These are phyloP conservation scores for Percina caprodes DNA, from an alignment of 2,113 vertebrate genomes.

Conservation along the genomic window DNA sequence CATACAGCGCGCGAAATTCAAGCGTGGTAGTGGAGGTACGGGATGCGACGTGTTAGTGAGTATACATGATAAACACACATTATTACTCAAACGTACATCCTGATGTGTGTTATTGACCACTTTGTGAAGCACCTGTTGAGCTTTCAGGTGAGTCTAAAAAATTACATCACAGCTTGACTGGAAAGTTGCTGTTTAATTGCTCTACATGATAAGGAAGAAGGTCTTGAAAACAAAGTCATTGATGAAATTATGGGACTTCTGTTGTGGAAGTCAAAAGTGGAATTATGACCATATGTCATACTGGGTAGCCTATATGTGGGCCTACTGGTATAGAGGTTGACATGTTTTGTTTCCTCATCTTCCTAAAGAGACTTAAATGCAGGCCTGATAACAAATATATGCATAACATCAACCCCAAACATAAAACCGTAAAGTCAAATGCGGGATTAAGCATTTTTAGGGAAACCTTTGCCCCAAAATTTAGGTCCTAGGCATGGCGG, in stretches of 20 bases:
- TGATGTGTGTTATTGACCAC: not conserved
- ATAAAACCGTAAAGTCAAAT: not conserved
- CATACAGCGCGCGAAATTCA: constrained; percentile 50
- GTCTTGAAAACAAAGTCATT: not conserved
- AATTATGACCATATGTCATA: not conserved
- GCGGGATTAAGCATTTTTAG: not conserved
- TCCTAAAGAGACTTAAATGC: not conserved
- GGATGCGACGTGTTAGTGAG: constrained; percentile 50
- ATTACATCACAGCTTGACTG: not conserved
- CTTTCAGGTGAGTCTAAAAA: not conserved
- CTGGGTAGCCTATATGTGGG: not conserved
- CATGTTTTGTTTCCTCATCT: not conserved
- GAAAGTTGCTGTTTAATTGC: not conserved
- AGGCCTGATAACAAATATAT: not conserved
- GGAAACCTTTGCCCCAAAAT: not conserved
- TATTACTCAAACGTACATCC: not conserved
- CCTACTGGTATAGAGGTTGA: not conserved
- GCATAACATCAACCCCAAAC: not conserved
- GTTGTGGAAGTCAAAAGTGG: not conserved
- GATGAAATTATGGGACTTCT: not conserved
- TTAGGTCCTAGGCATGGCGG: constrained; percentile 66
- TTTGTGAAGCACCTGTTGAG: not conserved
- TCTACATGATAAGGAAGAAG: not conserved
- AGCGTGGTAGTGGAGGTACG: constrained; percentile 38
- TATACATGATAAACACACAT: constrained; percentile 23